Evolutionary conservation across 2,888 invertebrate species (phyloP).

Genomic region (Iphiclides podalirius): DNA sequence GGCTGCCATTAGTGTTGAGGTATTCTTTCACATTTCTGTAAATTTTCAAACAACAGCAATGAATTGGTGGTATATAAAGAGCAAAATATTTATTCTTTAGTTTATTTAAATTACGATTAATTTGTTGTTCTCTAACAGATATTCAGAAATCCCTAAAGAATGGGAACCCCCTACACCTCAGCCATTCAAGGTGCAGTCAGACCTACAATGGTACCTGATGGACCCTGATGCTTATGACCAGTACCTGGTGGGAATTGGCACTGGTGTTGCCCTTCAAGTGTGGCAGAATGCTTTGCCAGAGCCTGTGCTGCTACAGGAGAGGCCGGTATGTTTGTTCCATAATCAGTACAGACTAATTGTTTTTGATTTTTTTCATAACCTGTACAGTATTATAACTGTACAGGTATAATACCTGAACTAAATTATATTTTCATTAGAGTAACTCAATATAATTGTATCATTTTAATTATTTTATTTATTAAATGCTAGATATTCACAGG

Average conservation of each 20-base stretch:
- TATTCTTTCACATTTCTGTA: too few relatives aligned
- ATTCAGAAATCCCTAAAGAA: constrained; percentile 92
- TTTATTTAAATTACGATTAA: too few relatives aligned
- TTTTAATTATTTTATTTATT: too few relatives aligned
- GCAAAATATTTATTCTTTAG: background rate
- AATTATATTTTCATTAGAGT: too few relatives aligned
- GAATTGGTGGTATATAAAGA: too few relatives aligned
- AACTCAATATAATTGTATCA: too few relatives aligned
- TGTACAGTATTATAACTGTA: constrained; percentile 5
- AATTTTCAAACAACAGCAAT: too few relatives aligned
- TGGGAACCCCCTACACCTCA: constrained; percentile 95
- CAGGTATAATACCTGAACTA: too few relatives aligned
- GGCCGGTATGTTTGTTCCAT: constrained; percentile 84
- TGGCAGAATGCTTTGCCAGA: constrained; percentile 95
- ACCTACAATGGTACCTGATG: constrained; percentile 94
- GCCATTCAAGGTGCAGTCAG: constrained; percentile 94
- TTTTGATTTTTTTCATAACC: background rate
- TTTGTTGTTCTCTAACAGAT: constrained; percentile 76
- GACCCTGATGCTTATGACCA: constrained; percentile 98
- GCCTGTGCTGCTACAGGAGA: constrained; percentile 88
- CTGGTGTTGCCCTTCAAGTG: constrained; percentile 88
- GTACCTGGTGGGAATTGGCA: constrained; percentile 93
- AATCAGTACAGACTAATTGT: background rate
- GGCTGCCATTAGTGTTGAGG: too few relatives aligned
- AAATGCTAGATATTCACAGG: too few relatives aligned